Conservation (phyloP, 2,888 invertebrate genomes). For the Escarpia spicata region DNA sequence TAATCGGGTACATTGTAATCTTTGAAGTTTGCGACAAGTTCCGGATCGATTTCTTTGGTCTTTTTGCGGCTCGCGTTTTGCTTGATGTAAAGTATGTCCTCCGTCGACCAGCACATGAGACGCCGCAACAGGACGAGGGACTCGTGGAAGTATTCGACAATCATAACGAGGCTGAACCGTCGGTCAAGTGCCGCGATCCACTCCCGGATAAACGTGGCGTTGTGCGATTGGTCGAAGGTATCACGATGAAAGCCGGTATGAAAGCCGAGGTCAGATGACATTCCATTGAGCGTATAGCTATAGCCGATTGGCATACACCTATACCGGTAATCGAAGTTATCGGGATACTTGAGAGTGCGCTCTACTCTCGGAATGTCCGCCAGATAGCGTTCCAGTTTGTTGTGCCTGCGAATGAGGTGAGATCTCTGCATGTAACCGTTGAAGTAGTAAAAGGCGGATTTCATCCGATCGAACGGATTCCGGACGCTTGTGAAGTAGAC, state of each 20-base stretch:
- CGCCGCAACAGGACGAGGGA: constrained; percentile 60
- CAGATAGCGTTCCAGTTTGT: not conserved
- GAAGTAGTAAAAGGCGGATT: constrained; percentile 59
- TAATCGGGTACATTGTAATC: constrained; percentile 57
- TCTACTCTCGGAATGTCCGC: not conserved
- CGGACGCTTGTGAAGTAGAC: constrained; percentile 57
- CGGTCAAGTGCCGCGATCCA: constrained; percentile 9
- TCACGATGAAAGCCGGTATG: not conserved
- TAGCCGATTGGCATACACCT: not conserved
- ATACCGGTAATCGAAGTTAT: not conserved
- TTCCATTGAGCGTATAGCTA: not conserved
- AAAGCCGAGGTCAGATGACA: not conserved
- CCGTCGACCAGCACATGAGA: constrained; percentile 60
- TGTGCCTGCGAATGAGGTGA: not conserved
- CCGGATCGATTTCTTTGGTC: constrained; percentile 33
- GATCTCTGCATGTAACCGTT: not conserved
- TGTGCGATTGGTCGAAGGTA: not conserved
- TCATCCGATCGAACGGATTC: constrained; percentile 57
- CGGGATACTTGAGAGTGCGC: not conserved
- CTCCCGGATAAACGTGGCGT: not conserved
- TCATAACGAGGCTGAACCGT: constrained; percentile 57
- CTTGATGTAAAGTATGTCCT: constrained; percentile 56
- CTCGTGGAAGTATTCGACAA: constrained; percentile 61
- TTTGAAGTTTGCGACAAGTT: constrained; percentile 46
- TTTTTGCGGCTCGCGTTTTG: constrained; percentile 41